Conservation (phyloP, 2,888 invertebrate genomes). For the Tanypteryx hageni region DNA sequence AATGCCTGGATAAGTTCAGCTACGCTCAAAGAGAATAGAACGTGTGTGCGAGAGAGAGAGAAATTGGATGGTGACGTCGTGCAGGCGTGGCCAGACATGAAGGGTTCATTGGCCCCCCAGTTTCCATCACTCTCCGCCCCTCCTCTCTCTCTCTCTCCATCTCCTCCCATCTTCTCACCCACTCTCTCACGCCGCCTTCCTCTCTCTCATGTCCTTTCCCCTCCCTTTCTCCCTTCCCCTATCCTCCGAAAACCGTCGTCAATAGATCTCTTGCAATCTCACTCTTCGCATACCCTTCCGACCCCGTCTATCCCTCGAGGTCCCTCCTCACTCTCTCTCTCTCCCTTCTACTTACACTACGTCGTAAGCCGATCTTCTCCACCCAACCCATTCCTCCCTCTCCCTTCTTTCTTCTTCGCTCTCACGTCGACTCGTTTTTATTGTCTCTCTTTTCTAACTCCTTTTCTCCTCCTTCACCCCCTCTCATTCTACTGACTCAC, state of each 20-base stretch:
- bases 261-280: too few species aligned
- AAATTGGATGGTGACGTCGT: slow-evolving; percentile 25
- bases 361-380: too few species aligned
- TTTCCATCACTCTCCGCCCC: background rate
- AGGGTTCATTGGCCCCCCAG: slow-evolving; percentile 2
- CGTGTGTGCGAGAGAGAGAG: background rate
- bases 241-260: background rate
- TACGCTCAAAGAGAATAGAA: background rate
- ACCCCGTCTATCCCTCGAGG: too few species aligned
- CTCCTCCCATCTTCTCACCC: background rate
- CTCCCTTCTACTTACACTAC: background rate
- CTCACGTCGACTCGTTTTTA: too few species aligned
- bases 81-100: slow-evolving; percentile 47
- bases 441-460: background rate
- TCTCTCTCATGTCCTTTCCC: too few species aligned
- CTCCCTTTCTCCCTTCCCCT: background rate
- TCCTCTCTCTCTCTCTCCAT: background rate
- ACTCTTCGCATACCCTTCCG: too few species aligned
- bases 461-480: background rate
- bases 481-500: too few species aligned
- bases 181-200: background rate
- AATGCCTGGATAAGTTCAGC: background rate
- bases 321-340: background rate
- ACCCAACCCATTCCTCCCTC: too few species aligned
- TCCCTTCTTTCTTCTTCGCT: too few species aligned